phyloP scores from a whole-genome alignment of 2,888 invertebrate genomes.

The Callyntrura sp. region DNA sequence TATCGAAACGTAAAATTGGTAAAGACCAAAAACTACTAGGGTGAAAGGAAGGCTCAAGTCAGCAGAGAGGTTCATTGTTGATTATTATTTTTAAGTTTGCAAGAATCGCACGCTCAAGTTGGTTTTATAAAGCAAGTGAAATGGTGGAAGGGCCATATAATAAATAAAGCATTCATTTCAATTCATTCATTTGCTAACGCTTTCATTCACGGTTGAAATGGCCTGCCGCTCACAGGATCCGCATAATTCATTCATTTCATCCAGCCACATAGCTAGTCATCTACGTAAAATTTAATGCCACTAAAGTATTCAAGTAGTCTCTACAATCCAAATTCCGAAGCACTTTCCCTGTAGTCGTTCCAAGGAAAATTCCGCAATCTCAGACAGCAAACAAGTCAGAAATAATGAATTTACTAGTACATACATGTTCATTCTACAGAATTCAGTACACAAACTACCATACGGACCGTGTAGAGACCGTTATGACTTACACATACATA shows the following conservation, averaged over 20 bases:
- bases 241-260: constrained; percentile 34
- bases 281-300: constrained; percentile 25
- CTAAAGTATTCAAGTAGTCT: constrained; percentile 4
- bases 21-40: background rate
- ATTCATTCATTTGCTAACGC: constrained; percentile 37
- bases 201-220: constrained; percentile 32
- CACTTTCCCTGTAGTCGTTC: background rate
- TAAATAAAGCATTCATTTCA: constrained; percentile 39
- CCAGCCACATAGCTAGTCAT: constrained; percentile 12
- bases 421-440: background rate
- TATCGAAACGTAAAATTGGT: background rate
- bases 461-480: background rate
- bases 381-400: background rate
- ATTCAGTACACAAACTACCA: background rate
- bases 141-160: background rate
- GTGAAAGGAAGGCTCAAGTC: background rate
- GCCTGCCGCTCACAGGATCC: background rate
- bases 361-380: constrained; percentile 1
- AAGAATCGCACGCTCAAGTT: background rate
- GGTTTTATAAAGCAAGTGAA: background rate
- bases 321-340: background rate
- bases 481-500: no score
- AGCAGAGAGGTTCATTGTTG: no score
- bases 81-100: background rate
- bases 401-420: constrained; percentile 12